Percentiles rank a stretch among this genome's conserved stretches.
Conservation (phyloP, 2,797 vertebrate genomes). For the Diceros bicornis region DNA sequence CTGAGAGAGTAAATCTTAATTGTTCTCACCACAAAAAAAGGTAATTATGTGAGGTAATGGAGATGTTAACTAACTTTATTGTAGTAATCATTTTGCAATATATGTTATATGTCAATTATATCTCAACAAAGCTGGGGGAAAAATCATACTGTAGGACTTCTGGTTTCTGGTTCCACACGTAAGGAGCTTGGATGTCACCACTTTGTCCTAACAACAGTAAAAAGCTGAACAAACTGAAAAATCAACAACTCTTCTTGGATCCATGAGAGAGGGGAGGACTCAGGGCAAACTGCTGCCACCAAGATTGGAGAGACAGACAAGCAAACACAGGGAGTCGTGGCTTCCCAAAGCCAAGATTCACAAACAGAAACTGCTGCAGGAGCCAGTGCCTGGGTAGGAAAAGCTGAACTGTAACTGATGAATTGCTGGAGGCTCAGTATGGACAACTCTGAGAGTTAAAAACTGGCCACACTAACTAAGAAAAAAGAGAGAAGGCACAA, state of each 20-base stretch:
- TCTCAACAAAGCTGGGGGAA: background rate
- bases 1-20: slow-evolving; percentile 29
- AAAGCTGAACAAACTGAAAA: background rate
- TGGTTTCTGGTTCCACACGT: background rate
- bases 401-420: background rate
- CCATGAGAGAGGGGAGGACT: background rate
- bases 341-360: background rate
- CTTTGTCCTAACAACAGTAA: background rate
- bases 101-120: background rate
- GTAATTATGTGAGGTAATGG: background rate
- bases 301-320: background rate
- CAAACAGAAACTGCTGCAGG: background rate
- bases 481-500: background rate
- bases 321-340: background rate
- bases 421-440: background rate
- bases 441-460: background rate
- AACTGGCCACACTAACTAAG: background rate
- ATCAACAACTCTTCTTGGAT: background rate
- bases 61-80: background rate
- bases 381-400: background rate
- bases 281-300: background rate
- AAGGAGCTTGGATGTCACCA: background rate
- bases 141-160: background rate
- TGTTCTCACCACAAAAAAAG: background rate
- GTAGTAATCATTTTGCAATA: background rate